Base-by-base conservation (phyloP, 2,888 invertebrate genomes). In the Phalera bucephala region DNA sequence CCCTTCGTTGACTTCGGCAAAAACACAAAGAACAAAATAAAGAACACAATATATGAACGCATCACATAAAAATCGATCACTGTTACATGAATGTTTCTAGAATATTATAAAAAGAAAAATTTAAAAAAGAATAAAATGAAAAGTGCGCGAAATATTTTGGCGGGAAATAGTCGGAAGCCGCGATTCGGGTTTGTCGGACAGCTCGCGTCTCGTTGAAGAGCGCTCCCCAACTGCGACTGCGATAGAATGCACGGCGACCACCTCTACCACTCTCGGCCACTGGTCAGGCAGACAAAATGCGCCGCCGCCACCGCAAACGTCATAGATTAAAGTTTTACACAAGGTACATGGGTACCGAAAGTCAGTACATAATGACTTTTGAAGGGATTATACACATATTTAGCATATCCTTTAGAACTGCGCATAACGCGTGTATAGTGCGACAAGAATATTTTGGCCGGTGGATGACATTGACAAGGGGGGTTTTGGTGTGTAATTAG, bases 1-100 rank as follows among this genome's bases (percentile, higher is more conserved):
- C 82, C 88, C 63, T 85, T 72, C 32, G 80, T 69, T 5, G 84
- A 76, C 59, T 72, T 76, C 43, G 83, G 81, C 52, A 87, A 76
- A 79, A 88, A 86, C 79, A 89, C 83, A 81, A 88, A 86, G 64
- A 87, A 85, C 61, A 85, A 80, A 82, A 86, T 65, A 40, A 73
- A 72, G 72, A 85, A 68, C 76, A 80, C 79, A 72, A 79, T 57
- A 75, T 71, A 80, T 71, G 60, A 80, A 70, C 84, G 87, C 88
- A 88, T 88, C 77, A 82, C 82, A 80, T 69, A 64, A 50, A 63
- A 52, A 59, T 52, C 38, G 39, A 52, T 49, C 54, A 49, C 44
- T 46, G 37, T 57, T 53, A 53, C 30, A 42, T 34, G 23, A 35
- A 36, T 36, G 42, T 34, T 34, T 27, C 45, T 45, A 40, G 25